Evolutionary conservation across 2,113 vertebrate genomes (phyloP).

Genomic region (Peromyscus californicus): DNA sequence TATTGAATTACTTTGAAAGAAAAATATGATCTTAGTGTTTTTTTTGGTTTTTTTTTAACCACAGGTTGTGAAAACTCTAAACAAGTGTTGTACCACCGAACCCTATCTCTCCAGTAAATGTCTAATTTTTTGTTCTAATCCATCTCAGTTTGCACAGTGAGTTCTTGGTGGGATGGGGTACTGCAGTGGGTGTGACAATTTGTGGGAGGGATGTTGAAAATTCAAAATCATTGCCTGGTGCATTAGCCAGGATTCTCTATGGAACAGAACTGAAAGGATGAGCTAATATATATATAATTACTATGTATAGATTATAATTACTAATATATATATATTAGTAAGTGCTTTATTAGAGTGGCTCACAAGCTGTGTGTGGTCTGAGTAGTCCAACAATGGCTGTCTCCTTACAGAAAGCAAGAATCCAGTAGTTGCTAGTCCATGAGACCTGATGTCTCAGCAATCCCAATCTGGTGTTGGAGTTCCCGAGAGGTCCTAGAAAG

Average conservation of each 20-base stretch:
- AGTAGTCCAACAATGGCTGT: background rate
- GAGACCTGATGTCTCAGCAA: too few relatives aligned
- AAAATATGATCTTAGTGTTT: background rate
- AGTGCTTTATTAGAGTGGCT: background rate
- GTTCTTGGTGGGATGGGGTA: background rate
- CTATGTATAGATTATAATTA: too few relatives aligned
- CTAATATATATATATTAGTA: too few relatives aligned
- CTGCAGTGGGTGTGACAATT: background rate
- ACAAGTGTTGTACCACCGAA: background rate
- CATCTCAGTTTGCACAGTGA: background rate
- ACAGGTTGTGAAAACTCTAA: background rate
- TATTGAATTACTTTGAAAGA: conserved; percentile 14
- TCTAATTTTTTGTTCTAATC: conserved; percentile 7
- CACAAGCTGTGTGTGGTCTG: background rate
- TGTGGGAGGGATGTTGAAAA: background rate
- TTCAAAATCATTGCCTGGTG: background rate
- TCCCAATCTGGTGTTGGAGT: background rate
- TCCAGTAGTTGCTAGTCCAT: background rate
- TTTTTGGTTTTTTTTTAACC: background rate
- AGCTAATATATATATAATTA: too few relatives aligned
- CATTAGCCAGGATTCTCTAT: background rate
- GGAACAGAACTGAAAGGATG: background rate
- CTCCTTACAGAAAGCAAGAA: background rate
- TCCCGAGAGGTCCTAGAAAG: background rate
- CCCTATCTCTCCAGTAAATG: background rate